These are phyloP conservation scores for Alca torda DNA, from an alignment of 2,797 vertebrate species.

Conservation along the genomic window DNA sequence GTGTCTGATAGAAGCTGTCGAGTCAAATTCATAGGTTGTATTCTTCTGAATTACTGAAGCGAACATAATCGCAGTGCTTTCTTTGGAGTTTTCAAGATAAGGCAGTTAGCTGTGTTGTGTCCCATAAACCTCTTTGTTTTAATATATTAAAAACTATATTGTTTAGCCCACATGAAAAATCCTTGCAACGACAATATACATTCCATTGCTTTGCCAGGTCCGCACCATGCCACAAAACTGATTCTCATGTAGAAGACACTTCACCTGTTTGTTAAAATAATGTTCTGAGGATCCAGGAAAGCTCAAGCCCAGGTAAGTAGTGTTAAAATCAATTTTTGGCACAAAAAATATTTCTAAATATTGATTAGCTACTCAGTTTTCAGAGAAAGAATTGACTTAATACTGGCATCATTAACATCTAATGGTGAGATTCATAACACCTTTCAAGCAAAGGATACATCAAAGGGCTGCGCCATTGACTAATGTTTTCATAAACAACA, in stretches of 20 bases:
- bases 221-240: not conserved
- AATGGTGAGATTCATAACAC: not conserved
- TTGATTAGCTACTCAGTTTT: not conserved
- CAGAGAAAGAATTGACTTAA: not conserved
- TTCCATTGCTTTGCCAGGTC: not conserved
- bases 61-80: not conserved
- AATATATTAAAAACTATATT: not conserved
- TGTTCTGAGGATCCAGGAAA: not conserved
- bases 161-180: not conserved
- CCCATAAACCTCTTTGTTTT: not conserved
- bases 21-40: not conserved
- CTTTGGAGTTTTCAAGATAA: not conserved
- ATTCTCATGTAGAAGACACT: not conserved
- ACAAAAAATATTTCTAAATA: not conserved
- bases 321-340: not conserved
- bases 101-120: not conserved
- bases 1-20: not conserved
- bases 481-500: not conserved
- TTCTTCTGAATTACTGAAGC: not conserved
- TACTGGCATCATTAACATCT: not conserved
- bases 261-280: not conserved
- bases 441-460: not conserved
- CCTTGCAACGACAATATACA: not conserved
- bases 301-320: not conserved
- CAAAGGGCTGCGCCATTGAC: not conserved